Percentiles rank a stretch among this genome's conserved stretches.
Conservation (phyloP, 1,140 invertebrate genomes). For the Drosophila quadrilineata region DNA sequence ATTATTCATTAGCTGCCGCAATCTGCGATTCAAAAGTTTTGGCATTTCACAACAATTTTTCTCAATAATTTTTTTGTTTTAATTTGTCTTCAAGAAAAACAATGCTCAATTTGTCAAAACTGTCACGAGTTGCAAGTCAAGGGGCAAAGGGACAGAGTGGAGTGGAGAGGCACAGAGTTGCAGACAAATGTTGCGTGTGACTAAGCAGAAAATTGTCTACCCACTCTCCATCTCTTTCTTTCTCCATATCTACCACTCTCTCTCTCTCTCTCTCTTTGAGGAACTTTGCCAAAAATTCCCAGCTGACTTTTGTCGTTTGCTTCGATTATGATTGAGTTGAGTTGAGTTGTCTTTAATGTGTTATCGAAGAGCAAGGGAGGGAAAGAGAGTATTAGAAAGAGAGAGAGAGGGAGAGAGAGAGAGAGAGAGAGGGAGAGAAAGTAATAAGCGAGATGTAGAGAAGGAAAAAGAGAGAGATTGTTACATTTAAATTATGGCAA, state of each 20-base stretch:
- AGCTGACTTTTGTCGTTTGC: too few species aligned
- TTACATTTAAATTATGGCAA: constrained; percentile 66
- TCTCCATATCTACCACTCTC: too few species aligned
- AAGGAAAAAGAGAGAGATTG: too few species aligned
- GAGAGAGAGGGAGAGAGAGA: neutral
- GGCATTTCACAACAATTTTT: too few species aligned
- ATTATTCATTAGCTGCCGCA: constrained; percentile 51
- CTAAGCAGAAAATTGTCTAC: constrained; percentile 59
- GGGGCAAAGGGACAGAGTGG: neutral
- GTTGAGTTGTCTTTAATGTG: constrained; percentile 68
- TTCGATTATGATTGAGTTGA: constrained; percentile 70
- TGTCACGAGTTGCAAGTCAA: neutral
- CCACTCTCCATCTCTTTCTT: constrained; percentile 14
- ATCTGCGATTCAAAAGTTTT: constrained; percentile 66
- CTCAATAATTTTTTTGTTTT: neutral
- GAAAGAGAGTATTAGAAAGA: too few species aligned
- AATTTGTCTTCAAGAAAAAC: constrained; percentile 32
- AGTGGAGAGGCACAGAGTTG: constrained; percentile 25
- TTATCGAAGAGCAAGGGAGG: constrained; percentile 41
- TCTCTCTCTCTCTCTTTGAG: too few species aligned
- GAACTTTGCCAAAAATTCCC: too few species aligned
- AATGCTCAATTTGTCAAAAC: constrained; percentile 64
- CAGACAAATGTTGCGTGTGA: constrained; percentile 64
- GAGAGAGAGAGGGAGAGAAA: neutral
- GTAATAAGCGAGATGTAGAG: too few species aligned